These are phyloP conservation scores for Poecilia velifera DNA, from an alignment of 2,797 vertebrate genomes.

Conservation along the genomic window DNA sequence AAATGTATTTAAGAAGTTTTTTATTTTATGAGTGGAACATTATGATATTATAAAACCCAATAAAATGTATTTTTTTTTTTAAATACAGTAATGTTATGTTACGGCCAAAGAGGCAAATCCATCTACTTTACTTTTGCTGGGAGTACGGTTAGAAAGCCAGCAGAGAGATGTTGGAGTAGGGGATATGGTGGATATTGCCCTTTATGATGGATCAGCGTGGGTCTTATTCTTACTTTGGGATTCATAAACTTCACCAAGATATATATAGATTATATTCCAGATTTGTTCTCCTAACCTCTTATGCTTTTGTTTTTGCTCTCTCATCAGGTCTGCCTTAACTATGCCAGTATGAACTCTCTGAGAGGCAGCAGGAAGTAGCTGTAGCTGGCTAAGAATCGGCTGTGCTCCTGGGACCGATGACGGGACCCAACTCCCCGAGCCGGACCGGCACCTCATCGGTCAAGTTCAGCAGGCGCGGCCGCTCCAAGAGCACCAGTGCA, in stretches of 20 bases:
- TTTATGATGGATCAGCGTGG: neutral
- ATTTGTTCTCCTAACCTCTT: neutral
- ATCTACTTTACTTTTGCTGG: too few species aligned
- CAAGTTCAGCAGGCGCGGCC: constrained; percentile 84
- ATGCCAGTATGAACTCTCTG: constrained; percentile 49
- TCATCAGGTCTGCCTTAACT: constrained; percentile 25
- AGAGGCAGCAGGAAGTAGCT: constrained; percentile 14
- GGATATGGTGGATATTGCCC: neutral
- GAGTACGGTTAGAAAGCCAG: too few species aligned
- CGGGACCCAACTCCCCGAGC: constrained; percentile 82
- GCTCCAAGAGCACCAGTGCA: constrained; percentile 88
- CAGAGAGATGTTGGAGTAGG: neutral
- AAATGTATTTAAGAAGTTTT: neutral
- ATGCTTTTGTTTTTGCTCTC: neutral
- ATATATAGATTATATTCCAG: too few species aligned
- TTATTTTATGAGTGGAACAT: too few species aligned
- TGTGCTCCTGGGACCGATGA: constrained; percentile 72
- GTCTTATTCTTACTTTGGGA: neutral
- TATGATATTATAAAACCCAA: neutral
- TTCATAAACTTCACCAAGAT: neutral
- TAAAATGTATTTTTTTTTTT: too few species aligned
- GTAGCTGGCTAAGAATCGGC: constrained; percentile 45
- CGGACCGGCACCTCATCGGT: constrained; percentile 71
- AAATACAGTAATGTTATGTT: neutral
- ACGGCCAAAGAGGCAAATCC: neutral